phyloP scores from a whole-genome alignment of 2,888 invertebrate species.

The Drosophila basisetae region DNA sequence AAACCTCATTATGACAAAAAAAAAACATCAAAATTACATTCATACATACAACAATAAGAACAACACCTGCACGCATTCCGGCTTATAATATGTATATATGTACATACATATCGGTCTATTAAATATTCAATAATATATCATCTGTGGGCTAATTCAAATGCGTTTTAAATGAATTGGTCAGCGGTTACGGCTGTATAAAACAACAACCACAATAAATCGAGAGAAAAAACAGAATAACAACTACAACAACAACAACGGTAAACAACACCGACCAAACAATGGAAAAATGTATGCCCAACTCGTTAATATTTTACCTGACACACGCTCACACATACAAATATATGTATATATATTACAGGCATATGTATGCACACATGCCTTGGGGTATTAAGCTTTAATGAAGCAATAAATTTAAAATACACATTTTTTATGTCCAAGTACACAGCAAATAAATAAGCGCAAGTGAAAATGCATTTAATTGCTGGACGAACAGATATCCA shows the following conservation, averaged over 20 bases:
- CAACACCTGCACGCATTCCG: constrained; percentile 21
- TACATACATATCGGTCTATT: constrained; percentile 21
- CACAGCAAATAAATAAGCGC: constrained; percentile 29
- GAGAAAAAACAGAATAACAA: constrained; percentile 1
- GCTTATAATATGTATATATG: background rate
- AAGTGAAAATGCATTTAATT: background rate
- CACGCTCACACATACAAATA: constrained; percentile 8
- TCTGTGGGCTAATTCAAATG: constrained; percentile 35
- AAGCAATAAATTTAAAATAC: constrained; percentile 80
- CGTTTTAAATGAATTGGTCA: constrained; percentile 52
- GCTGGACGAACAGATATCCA: constrained; percentile 13
- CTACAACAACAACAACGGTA: constrained; percentile 16
- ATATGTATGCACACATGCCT: constrained; percentile 46
- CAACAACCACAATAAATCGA: background rate
- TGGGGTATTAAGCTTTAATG: constrained; percentile 76
- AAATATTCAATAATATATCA: constrained; percentile 30
- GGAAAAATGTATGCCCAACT: constrained; percentile 35
- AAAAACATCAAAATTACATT: background rate
- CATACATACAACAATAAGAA: constrained; percentile 18
- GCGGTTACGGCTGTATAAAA: constrained; percentile 33
- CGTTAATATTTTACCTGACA: constrained; percentile 70
- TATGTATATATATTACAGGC: background rate
- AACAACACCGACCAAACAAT: constrained; percentile 40
- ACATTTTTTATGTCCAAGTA: constrained; percentile 60
- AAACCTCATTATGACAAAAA: constrained; percentile 20